These are phyloP conservation scores for Apocrypta bakeri DNA, from an alignment of 1,140 invertebrate genomes.

Conservation along the genomic window DNA sequence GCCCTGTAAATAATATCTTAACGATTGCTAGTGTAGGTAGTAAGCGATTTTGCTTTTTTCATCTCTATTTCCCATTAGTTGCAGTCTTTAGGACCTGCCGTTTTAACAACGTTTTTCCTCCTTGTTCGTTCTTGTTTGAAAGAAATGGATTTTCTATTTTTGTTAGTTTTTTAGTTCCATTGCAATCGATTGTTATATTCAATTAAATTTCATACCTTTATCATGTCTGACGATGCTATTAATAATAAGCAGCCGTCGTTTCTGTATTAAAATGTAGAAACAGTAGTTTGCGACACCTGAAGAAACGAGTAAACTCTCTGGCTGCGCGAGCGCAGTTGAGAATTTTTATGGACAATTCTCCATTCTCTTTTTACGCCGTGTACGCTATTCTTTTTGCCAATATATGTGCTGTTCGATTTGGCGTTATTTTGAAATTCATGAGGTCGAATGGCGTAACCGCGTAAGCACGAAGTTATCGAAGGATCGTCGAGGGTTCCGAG, in stretches of 20 bases:
- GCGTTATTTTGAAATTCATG: conserved; percentile 67
- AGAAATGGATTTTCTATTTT: neutral
- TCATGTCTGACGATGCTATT: too few relatives aligned
- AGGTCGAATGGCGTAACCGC: conserved; percentile 63
- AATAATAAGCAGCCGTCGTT: too few relatives aligned
- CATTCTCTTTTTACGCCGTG: neutral
- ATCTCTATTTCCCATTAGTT: neutral
- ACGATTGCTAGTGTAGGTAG: neutral
- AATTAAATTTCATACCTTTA: too few relatives aligned
- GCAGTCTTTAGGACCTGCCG: neutral
- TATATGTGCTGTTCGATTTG: conserved; percentile 31
- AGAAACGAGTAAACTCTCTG: neutral
- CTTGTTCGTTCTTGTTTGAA: conserved; percentile 18
- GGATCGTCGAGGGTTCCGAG: conserved; percentile 41
- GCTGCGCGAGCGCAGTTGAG: neutral
- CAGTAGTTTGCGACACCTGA: neutral
- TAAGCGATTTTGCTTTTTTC: neutral
- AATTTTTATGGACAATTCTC: conserved; percentile 10
- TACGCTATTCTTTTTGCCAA: conserved; percentile 13
- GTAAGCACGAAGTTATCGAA: conserved; percentile 60
- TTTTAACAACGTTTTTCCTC: conserved; percentile 43
- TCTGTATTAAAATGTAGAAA: neutral
- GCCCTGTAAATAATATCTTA: neutral
- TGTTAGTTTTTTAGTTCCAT: conserved; percentile 30
- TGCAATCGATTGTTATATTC: conserved; percentile 42